These are phyloP conservation scores for Petrocephalus zakoni DNA, from an alignment of 2,113 vertebrate genomes.

Conservation along the genomic window DNA sequence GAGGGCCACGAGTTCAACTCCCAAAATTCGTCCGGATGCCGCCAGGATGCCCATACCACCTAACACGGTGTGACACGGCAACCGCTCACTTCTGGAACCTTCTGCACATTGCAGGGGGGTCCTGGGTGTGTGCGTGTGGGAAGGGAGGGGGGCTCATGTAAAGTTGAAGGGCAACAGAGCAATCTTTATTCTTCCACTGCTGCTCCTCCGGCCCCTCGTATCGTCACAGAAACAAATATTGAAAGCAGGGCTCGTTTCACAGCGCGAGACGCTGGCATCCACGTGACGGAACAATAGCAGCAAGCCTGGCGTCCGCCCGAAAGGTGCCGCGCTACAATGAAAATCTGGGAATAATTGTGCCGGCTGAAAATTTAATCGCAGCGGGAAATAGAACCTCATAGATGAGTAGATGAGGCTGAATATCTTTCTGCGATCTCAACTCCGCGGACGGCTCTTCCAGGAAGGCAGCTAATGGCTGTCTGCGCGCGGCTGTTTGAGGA, in stretches of 20 bases:
- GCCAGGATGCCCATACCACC: neutral
- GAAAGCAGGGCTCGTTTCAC: neutral
- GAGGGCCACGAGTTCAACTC: neutral
- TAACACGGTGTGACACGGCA: neutral
- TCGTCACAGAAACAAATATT: neutral
- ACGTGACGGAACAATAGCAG: neutral
- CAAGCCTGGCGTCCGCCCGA: neutral
- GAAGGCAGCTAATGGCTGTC: neutral
- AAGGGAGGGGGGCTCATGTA: neutral
- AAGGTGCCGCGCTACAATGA: neutral
- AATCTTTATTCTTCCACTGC: neutral
- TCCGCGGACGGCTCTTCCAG: neutral
- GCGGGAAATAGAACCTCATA: neutral
- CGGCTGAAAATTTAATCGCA: neutral
- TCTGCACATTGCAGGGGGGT: neutral
- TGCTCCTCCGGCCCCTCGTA: neutral
- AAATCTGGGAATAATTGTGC: neutral
- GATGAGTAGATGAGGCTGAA: neutral
- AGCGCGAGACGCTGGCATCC: neutral
- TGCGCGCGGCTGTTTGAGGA: neutral
- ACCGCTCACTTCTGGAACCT: neutral
- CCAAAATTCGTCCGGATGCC: neutral
- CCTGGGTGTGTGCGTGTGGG: neutral
- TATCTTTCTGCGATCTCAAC: neutral
- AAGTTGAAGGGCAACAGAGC: neutral